Conservation (phyloP, 1,140 invertebrate genomes). For the Drosophila parvula region DNA sequence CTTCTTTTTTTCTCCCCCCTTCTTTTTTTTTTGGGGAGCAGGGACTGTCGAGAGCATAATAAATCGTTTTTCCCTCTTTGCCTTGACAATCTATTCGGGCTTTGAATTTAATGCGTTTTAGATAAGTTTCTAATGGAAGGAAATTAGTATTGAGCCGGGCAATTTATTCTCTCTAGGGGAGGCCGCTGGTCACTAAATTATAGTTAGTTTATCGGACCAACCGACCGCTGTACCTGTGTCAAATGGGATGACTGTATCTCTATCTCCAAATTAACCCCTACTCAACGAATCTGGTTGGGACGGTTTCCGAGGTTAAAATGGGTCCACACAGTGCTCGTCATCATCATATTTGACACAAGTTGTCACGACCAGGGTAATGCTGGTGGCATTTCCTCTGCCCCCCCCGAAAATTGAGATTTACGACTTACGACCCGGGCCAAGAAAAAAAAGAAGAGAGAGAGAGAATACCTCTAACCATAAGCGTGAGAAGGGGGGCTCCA, state of each 20-base stretch:
- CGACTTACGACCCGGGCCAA: constrained; percentile 46
- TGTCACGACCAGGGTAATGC: constrained; percentile 24
- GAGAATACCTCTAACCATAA: constrained; percentile 40
- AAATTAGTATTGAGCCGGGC: constrained; percentile 53
- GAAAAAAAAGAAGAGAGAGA: constrained; percentile 16
- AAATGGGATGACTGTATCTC: constrained; percentile 20
- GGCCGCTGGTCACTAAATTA: constrained; percentile 51
- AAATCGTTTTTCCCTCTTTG: constrained; percentile 55
- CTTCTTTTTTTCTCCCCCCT: constrained; percentile 18
- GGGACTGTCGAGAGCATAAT: constrained; percentile 53
- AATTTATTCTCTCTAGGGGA: constrained; percentile 32
- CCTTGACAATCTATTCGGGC: constrained; percentile 40
- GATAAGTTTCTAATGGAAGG: constrained; percentile 56
- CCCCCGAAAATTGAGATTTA: constrained; percentile 54
- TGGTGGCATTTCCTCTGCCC: not conserved
- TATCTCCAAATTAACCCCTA: constrained; percentile 18
- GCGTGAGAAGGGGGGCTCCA: constrained; percentile 21
- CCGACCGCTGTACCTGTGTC: constrained; percentile 25
- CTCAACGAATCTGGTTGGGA: constrained; percentile 5
- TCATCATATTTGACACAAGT: constrained; percentile 45
- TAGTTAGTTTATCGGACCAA: constrained; percentile 50
- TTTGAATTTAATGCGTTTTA: constrained; percentile 65
- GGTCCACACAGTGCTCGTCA: constrained; percentile 30
- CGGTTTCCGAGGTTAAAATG: constrained; percentile 25
- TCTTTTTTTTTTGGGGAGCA: not conserved